A percentile compares a stretch with the other conserved stretches of the same genome.
phyloP scores from a whole-genome alignment of 2,797 vertebrate species.

The Allobates femoralis region DNA sequence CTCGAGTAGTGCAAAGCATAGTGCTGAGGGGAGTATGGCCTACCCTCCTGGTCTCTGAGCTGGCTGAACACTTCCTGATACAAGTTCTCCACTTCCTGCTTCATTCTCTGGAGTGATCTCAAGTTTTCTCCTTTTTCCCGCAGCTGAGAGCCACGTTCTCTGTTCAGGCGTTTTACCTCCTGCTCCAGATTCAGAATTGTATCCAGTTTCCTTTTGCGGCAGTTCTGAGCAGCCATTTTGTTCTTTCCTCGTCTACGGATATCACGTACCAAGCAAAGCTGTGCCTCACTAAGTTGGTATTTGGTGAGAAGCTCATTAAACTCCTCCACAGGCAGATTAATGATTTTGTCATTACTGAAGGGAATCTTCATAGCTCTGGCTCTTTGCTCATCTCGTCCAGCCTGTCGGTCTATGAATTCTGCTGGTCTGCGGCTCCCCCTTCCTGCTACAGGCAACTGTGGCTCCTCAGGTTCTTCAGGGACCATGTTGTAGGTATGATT shows the following conservation, averaged over 20 bases:
- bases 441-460: conserved; percentile 75
- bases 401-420: conserved; percentile 90
- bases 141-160: conserved; percentile 90
- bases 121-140: conserved; percentile 96
- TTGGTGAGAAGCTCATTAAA: conserved; percentile 98
- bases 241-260: conserved; percentile 96
- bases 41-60: conserved; percentile 93
- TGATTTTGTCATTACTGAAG: conserved; percentile 97
- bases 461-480: conserved; percentile 76
- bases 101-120: conserved; percentile 94
- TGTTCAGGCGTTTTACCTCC: conserved; percentile 91
- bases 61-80: conserved; percentile 95
- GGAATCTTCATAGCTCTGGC: conserved; percentile 97
- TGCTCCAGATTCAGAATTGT: conserved; percentile 97
- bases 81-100: conserved; percentile 95
- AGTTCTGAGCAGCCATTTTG: conserved; percentile 99
- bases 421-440: conserved; percentile 82
- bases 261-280: conserved; percentile 94
- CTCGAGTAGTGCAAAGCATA: conserved; percentile 92
- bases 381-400: conserved; percentile 92
- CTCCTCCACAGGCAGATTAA: conserved; percentile 97
- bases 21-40: conserved; percentile 90
- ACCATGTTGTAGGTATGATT: conserved; percentile 98
- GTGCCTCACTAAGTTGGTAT: conserved; percentile 93
- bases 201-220: conserved; percentile 97